Base-by-base conservation (phyloP, 2,797 vertebrate species). In the Poeciliopsis paucimaculata region DNA sequence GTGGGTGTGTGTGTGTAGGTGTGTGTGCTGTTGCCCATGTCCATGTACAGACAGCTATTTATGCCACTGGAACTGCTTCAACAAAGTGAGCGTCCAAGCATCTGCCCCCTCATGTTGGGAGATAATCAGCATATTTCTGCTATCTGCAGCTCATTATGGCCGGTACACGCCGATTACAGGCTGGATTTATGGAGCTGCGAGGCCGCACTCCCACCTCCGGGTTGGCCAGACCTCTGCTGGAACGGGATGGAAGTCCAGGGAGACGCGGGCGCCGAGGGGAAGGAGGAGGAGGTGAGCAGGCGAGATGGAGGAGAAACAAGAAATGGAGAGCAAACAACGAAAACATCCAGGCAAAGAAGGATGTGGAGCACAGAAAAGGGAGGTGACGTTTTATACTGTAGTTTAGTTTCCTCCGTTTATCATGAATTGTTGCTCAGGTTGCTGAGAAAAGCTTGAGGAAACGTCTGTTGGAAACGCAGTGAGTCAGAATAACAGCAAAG, bases 151-250 rank as follows among this genome's bases (percentile, higher is more conserved):
- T 95, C 93, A 94, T 95, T 95, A 95, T 73, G 80, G 82, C 49
- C 49, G 16, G 82, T 70, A 90, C 87, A 88, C 11, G 4, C 86
- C 89, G 93, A 92, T 88, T 89, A 76, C 83, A 78, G 60, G 55
- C 77, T 88, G 85, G 91, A 96, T 95, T 95, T 95, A 95, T 94
- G 88, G 84, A 78, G 74, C 78, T 80, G 20, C 79, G 80, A 89
- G 84, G 86, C 92, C 77, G 76, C 78, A 82, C 87, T 91, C 75
- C 81, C 89, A 88, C 87, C 76, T 62, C 34, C 70, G 74, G 83
- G 85, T 72, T 89, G 85, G 89, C 82, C 43, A n/a, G 68, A 64
- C 79, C 81, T 85, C 31, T 51, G 79, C 76, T 90, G 84, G 86
- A 87, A 81, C 79, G 26, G 43, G 47, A 62, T 46, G 43, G 75